Conservation (phyloP, 2,113 vertebrate species). For the Thomomys bottae region DNA sequence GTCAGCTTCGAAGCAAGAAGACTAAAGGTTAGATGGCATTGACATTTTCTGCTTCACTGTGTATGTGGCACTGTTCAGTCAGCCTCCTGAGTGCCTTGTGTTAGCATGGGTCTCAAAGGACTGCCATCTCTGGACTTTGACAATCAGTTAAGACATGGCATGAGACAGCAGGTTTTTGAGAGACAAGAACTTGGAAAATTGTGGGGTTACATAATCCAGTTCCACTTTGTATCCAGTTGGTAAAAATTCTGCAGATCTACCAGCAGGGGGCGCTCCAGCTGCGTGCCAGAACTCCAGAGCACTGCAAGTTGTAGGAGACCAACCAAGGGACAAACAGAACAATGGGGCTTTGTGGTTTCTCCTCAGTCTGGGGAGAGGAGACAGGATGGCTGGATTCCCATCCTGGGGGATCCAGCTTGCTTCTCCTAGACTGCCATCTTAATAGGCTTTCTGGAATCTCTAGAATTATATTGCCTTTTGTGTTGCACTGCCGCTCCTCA, state of each 20-base stretch:
- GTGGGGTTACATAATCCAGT: conserved; percentile 34
- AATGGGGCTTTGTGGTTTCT: conserved; percentile 44
- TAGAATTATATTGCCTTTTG: not conserved
- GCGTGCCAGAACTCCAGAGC: conserved; percentile 36
- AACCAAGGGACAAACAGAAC: conserved; percentile 32
- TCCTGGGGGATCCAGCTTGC: not conserved
- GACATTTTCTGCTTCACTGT: not conserved
- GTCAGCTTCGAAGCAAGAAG: conserved; percentile 25
- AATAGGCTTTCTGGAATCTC: not conserved
- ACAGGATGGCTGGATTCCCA: not conserved
- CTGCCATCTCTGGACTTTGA: not conserved
- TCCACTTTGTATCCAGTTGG: not conserved
- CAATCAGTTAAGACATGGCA: not conserved
- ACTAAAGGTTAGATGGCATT: not conserved
- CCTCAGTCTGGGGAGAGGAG: not conserved
- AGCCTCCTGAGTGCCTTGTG: not conserved
- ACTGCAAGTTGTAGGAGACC: not conserved
- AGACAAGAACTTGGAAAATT: not conserved
- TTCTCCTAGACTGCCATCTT: not conserved
- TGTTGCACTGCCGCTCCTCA: too few species aligned
- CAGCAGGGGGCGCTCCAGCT: conserved; percentile 76
- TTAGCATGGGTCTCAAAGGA: not conserved
- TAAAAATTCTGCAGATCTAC: not conserved
- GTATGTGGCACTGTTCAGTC: not conserved
- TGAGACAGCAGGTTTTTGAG: not conserved